Base-by-base conservation (phyloP, 1,140 invertebrate genomes). In the Pararge aegeria region DNA sequence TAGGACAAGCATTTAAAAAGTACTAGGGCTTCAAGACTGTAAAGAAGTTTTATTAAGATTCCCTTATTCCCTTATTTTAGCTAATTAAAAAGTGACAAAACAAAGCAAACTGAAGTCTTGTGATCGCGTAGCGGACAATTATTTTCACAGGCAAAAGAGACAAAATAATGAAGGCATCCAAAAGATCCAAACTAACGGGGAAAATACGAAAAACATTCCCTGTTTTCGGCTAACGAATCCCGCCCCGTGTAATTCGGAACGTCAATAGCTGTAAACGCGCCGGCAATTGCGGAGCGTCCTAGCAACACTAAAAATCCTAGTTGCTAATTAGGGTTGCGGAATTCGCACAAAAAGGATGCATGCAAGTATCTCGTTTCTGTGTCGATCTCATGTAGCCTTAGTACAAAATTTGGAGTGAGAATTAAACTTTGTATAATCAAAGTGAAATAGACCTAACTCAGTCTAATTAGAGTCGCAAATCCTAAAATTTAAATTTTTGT, bases 231-330 rank as follows among this genome's bases (percentile, higher is more conserved):
- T 46, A 46, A 46, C 42, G 42, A 46, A 46, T 46, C 42, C 42
- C 42, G 42, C 5, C 42, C 19, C 42, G 6, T 46, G 42, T 46
- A 46, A 46, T 46, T 19, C 20, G 42, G 18, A 46, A 46, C 42
- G 42, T 46, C 42, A 46, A 46, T 46, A 46, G 42, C 42, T 46
- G 42, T 46, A 46, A 46, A 46, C 42, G 42, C 10, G 38, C 15
- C 16, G 19, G 42, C 15, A 46, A 20, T 46, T 5, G 15, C 15
- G 12, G 20, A 16, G 16, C 16, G 7, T 19, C 16, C 18, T 46
- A 20, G 42, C 12, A 46, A 46, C 16, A 18, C 18, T 46, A 46
- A 46, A 46, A 46, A 46, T 46, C 18, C 42, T 46, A 46, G 42
- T 12, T 46, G 38, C 42, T 46, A 46, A 46, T 46, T 46, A 46